Conservation (phyloP, 2,113 vertebrate species). For the Myotis brandtii region DNA sequence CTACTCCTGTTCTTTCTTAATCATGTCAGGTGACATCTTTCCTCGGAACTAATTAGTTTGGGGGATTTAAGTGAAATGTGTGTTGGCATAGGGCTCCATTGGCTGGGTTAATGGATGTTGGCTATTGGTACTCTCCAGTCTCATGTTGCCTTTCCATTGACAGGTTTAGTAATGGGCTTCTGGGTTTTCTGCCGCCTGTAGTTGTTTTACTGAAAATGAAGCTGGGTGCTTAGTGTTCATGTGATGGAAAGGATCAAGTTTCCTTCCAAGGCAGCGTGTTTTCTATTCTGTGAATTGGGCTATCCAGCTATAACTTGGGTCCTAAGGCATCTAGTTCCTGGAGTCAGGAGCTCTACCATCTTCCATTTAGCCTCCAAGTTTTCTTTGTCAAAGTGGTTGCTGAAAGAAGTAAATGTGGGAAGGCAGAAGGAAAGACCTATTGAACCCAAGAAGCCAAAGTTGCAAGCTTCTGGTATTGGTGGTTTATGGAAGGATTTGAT, state of each 20-base stretch:
- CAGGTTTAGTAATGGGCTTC: slow-evolving; percentile 34
- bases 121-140: not conserved
- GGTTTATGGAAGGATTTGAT: slow-evolving; percentile 49
- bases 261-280: not conserved
- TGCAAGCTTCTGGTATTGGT: not conserved
- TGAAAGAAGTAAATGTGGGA: not conserved
- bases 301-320: not conserved
- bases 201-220: slow-evolving; percentile 49
- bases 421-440: slow-evolving; percentile 34
- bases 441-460: slow-evolving; percentile 5
- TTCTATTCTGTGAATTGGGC: not conserved
- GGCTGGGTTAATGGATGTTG: slow-evolving; percentile 10
- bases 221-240: not conserved
- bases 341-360: not conserved
- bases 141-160: slow-evolving; percentile 45
- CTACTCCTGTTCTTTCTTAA: slow-evolving; percentile 38
- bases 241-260: not conserved
- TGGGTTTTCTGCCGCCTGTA: not conserved
- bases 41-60: slow-evolving; percentile 48
- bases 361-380: slow-evolving; percentile 33
- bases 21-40: slow-evolving; percentile 57
- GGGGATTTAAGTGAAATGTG: slow-evolving; percentile 44
- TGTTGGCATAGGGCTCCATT: not conserved
- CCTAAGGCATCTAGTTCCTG: slow-evolving; percentile 7
- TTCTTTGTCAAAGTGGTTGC: slow-evolving; percentile 14